phyloP scores from a whole-genome alignment of 1,140 invertebrate species.

The Drosophila pruinosa region DNA sequence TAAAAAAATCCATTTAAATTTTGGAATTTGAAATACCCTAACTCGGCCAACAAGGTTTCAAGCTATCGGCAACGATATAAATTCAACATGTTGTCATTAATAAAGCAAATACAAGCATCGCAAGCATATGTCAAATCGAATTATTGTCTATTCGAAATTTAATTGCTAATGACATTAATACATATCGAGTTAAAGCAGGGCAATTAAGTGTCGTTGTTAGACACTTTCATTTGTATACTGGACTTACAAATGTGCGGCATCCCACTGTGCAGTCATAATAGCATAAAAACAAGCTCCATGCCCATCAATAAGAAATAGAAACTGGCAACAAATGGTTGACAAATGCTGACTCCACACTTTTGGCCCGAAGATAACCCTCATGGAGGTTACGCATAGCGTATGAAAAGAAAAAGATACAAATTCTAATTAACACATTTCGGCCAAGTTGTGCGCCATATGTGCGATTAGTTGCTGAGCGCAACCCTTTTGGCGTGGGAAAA shows the following conservation, averaged over 20 bases:
- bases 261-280: constrained; percentile 31
- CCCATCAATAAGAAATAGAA: constrained; percentile 27
- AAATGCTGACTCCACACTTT: constrained; percentile 38
- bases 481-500: constrained; percentile 63
- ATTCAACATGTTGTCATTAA: constrained; percentile 14
- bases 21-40: constrained; percentile 26
- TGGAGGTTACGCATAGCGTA: background rate
- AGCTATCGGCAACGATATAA: background rate
- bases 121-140: background rate
- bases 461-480: constrained; percentile 35
- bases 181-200: background rate
- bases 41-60: background rate
- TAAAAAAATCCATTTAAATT: constrained; percentile 39
- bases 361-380: background rate
- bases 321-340: constrained; percentile 41
- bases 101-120: background rate
- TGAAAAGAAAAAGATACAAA: constrained; percentile 18
- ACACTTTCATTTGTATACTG: background rate
- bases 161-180: background rate
- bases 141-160: background rate
- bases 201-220: background rate
- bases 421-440: constrained; percentile 75
- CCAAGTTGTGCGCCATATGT: constrained; percentile 45
- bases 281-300: constrained; percentile 27
- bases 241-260: constrained; percentile 34